These are phyloP conservation scores for Meriones psammophilus DNA, from an alignment of 2,797 vertebrate species.

Conservation along the genomic window DNA sequence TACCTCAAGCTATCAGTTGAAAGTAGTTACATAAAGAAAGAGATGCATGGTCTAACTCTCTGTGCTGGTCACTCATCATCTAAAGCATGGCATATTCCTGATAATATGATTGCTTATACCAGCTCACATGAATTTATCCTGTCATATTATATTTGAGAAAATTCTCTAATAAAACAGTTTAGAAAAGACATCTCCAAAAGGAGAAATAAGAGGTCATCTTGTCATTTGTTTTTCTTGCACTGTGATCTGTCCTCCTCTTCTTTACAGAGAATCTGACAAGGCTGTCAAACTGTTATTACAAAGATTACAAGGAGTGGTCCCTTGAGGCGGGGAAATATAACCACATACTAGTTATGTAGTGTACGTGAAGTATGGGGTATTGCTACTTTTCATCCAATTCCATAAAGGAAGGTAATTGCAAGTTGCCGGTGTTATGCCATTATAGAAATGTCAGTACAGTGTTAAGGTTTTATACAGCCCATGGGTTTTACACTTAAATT, in stretches of 20 bases:
- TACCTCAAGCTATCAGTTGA: not conserved
- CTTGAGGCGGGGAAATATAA: not conserved
- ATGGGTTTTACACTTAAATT: conserved; percentile 71
- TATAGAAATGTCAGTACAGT: conserved; percentile 67
- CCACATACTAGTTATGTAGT: not conserved
- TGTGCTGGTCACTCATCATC: not conserved
- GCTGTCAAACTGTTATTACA: conserved; percentile 52
- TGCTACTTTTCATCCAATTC: conserved; percentile 50
- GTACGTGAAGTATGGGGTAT: not conserved
- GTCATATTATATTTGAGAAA: conserved; percentile 60
- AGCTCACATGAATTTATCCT: conserved; percentile 19
- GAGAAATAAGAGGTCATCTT: conserved; percentile 55
- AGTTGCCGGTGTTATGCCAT: not conserved
- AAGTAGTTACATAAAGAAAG: not conserved
- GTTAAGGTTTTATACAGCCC: conserved; percentile 73
- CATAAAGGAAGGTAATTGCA: conserved; percentile 19
- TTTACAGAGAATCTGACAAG: conserved; percentile 53
- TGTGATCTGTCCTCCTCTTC: conserved; percentile 31
- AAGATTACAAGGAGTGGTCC: conserved; percentile 39
- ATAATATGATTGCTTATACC: not conserved
- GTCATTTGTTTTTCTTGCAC: conserved; percentile 48
- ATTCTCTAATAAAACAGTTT: conserved; percentile 43
- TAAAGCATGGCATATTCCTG: not conserved
- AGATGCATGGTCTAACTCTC: not conserved
- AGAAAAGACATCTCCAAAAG: conserved; percentile 32